Evolutionary conservation across 2,888 invertebrate species (phyloP), one percentile per base, ranked within the genome.

Genomic region (Hirtodrosophila trivittata): DNA sequence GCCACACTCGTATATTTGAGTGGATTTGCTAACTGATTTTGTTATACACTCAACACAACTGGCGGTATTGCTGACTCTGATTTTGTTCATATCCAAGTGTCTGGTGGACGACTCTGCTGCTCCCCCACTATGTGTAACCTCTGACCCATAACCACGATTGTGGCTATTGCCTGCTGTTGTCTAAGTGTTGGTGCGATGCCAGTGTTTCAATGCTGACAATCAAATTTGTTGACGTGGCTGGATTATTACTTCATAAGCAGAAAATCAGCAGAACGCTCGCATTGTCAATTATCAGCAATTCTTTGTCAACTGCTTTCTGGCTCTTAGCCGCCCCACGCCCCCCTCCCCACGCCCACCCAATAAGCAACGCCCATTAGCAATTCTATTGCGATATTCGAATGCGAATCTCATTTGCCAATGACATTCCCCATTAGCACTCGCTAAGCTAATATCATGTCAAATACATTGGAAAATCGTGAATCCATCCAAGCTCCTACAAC

Each of bases 181-280:
- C 50, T 59, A 55, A 65, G 59, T 71, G 71, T 32, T 46, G 54
- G 47, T 21, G 43, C 52, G 46, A 41, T 68, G 57, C 64, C 70
- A 63, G 46, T 66, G 66, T 82, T 77, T 81, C 78, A 74, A 21
- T 66, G 73, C 85, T 78, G 78, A 73, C 86, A 82, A 85, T 82
- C 86, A 87, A 87, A 82, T 82, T 82, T 82, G 82, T 82, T 87
- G 82, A 82, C 87, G 86, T 75, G 80, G 82, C 87, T 78, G 78
- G 86, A 87, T 82, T 82, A 82, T 82, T 87, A 82, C 82, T 82
- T 82, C 87, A 87, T 87, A 87, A 78, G 87, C 86, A 69, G 81
- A 66, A 58, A 68, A 65, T 64, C 75, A 66, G 58, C 42, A 54
- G 41, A 59, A 65, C 58, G 49, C 76, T 63, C 66, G 45, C 59